These are phyloP conservation scores for Lophotis ruficrista DNA, from an alignment of 2,113 vertebrate species.

Conservation along the genomic window DNA sequence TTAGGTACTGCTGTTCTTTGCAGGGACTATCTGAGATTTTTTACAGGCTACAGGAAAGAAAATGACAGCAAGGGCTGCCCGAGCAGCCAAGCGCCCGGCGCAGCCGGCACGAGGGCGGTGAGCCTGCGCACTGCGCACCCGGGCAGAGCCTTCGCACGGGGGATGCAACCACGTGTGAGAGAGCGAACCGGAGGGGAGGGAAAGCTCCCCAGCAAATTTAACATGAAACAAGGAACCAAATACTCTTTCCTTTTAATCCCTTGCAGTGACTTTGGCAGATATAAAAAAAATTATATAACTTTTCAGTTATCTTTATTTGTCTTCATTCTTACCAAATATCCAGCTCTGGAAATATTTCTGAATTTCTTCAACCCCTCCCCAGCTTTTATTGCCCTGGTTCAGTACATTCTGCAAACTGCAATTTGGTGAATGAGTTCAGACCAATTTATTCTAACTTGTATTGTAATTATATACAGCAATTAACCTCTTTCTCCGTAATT, in stretches of 20 bases:
- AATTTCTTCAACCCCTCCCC: not conserved
- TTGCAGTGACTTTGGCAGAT: not conserved
- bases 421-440: not conserved
- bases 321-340: not conserved
- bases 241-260: not conserved
- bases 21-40: not conserved
- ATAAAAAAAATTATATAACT: not conserved
- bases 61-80: not conserved
- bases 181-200: not conserved
- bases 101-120: not conserved
- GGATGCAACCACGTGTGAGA: not conserved
- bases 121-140: accelerated
- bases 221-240: not conserved
- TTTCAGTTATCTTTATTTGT: not conserved
- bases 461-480: not conserved
- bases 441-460: not conserved
- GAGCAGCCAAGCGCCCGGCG: not conserved
- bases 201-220: not conserved
- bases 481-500: not conserved
- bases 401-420: not conserved
- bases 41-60: not conserved
- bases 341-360: not conserved
- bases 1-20: not conserved
- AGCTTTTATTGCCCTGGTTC: not conserved
- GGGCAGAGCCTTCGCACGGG: not conserved